Conservation (phyloP, 2,888 invertebrate genomes). For the Lissonota sp. region DNA sequence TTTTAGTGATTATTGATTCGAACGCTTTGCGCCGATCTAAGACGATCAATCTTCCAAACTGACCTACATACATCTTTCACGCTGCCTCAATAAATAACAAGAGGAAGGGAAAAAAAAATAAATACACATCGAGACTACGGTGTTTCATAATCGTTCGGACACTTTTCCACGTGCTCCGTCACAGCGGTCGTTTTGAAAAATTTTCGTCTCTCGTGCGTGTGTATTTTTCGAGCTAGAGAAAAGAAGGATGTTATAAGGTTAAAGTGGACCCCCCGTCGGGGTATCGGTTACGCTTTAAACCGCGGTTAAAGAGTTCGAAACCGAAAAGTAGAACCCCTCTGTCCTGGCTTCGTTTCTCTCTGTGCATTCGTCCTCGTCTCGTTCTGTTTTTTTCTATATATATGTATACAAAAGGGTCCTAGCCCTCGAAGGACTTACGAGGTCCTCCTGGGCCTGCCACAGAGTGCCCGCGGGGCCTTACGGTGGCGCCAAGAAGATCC, state of each 20-base stretch:
- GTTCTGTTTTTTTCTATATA: conserved; percentile 41
- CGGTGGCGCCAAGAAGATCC: conserved; percentile 83
- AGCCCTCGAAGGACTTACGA: conserved; percentile 68
- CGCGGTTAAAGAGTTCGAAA: conserved; percentile 79
- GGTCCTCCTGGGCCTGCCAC: conserved; percentile 58
- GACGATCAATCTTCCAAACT: neutral
- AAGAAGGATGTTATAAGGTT: conserved; percentile 56
- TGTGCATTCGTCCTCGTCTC: conserved; percentile 29
- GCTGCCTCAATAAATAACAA: conserved; percentile 46
- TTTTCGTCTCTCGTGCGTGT: conserved; percentile 14
- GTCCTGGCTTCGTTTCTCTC: conserved; percentile 27
- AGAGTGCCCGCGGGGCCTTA: conserved; percentile 71
- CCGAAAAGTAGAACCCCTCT: conserved; percentile 61
- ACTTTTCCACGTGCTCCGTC: conserved; percentile 38
- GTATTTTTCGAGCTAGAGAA: conserved; percentile 8
- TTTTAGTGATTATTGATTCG: too few species aligned
- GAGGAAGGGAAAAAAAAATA: too few species aligned
- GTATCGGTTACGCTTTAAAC: conserved; percentile 83
- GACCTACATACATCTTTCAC: neutral
- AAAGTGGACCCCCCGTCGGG: conserved; percentile 77
- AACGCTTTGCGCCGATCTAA: neutral
- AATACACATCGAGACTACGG: conserved; percentile 41
- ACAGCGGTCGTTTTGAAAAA: conserved; percentile 34
- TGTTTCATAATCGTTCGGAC: conserved; percentile 52
- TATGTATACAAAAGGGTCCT: conserved; percentile 26